Evolutionary conservation across 2,888 invertebrate species (phyloP), one percentile per base, ranked within the genome.

Genomic region (Neocrepidodera transversa): DNA sequence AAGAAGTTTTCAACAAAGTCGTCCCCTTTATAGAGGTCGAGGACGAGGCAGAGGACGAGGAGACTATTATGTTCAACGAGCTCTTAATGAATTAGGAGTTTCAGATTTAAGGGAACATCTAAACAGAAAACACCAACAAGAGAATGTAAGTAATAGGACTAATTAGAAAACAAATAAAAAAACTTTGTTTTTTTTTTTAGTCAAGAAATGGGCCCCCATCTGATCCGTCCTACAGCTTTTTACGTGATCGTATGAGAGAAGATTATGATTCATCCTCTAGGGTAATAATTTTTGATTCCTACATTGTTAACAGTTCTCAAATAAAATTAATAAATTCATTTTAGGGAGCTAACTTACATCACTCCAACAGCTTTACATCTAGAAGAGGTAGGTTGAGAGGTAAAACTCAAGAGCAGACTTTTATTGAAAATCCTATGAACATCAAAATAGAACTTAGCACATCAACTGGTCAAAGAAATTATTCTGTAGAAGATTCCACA

Each of bases 191-290:
- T n/a, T n/a, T n/a, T n/a, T n/a, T n/a, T n/a, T n/a, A n/a, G n/a
- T n/a, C n/a, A 14, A 57, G 28, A 55, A 35, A 28, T 47, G 53
- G 53, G 4, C 74, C 75, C 11, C 76, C 76, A 8, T 68, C 72
- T 14, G 76, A 76, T 62, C 75, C 76, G 16, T 56, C 71, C 7
- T 73, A 72, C 42, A 74, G 70, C 58, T 73, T 68, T 63, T 62
- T 75, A 52, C 73, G 66, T 52, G 75, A 76, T 65, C 71, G 74
- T 6, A 43, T 66, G 16, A 63, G 75, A 47, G 76, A 70, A 18
- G 14, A 53, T 45, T n/a, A 38, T 4, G 26, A 52, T 13, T 26
- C 30, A 18, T 11, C 40, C 17, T 18, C 51, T 13, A 62, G 56
- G 57, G 61, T 63, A 58, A 26, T 8, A 10, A 10, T 13, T 30